Percentiles rank a stretch among this genome's conserved stretches.
Conservation (phyloP, 2,888 invertebrate genomes). For the Philereme transversata region DNA sequence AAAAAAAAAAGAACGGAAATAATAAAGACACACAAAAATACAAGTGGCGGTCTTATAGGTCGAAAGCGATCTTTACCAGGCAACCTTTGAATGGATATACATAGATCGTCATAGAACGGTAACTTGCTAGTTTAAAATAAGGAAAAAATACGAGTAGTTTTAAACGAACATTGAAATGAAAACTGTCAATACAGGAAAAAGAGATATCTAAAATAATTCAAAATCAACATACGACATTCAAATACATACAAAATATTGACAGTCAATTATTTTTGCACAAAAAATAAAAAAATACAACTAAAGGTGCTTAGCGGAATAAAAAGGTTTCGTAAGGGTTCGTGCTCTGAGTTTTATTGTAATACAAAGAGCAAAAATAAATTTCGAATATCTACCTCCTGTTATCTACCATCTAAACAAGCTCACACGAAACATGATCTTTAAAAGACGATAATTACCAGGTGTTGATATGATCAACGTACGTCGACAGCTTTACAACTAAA, state of each 20-base stretch:
- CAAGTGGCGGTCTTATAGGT: too few species aligned
- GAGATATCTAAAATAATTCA: too few species aligned
- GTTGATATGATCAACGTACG: constrained; percentile 38
- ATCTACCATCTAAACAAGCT: constrained; percentile 37
- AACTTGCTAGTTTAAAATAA: too few species aligned
- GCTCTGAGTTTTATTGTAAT: constrained; percentile 20
- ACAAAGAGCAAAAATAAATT: constrained; percentile 25
- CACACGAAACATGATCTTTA: constrained; percentile 40
- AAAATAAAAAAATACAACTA: constrained; percentile 1
- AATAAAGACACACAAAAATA: too few species aligned
- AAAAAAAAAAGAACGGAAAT: too few species aligned
- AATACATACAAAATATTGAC: background rate
- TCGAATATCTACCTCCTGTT: constrained; percentile 27
- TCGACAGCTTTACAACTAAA: constrained; percentile 36
- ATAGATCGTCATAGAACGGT: too few species aligned
- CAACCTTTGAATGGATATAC: too few species aligned
- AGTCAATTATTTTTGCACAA: background rate
- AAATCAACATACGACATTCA: too few species aligned
- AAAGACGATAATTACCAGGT: constrained; percentile 40
- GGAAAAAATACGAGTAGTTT: too few species aligned
- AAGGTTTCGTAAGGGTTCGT: background rate
- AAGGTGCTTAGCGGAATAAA: constrained; percentile 2
- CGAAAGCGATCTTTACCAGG: too few species aligned
- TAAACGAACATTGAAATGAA: too few species aligned
- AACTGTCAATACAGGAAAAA: too few species aligned